phyloP scores from a whole-genome alignment of 2,113 vertebrate species.

The Oreocharis arfaki region DNA sequence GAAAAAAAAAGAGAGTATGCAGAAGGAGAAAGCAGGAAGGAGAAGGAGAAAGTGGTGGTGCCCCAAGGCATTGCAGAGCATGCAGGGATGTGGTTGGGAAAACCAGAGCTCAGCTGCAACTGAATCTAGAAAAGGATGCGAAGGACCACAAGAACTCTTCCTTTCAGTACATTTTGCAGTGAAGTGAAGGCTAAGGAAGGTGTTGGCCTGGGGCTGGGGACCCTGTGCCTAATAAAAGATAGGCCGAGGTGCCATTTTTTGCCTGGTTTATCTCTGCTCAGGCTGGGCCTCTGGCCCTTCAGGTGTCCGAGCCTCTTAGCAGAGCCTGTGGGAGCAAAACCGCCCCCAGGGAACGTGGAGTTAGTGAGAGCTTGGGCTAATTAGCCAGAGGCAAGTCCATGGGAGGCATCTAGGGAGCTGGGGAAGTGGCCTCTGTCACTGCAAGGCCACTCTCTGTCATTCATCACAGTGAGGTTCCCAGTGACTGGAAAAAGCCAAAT shows the following conservation, averaged over 20 bases:
- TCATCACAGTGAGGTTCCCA: neutral
- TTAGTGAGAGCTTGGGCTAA: neutral
- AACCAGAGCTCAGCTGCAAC: neutral
- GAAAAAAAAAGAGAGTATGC: neutral
- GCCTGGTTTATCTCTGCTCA: neutral
- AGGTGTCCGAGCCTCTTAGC: neutral
- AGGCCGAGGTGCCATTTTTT: neutral
- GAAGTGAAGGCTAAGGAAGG: neutral
- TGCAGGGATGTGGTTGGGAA: neutral
- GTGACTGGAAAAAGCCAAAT: neutral
- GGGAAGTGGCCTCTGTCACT: neutral
- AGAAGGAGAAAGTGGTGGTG: neutral
- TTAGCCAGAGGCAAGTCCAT: neutral
- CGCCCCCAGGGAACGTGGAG: neutral
- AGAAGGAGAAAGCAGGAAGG: neutral
- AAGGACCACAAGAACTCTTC: neutral
- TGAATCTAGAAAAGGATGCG: neutral
- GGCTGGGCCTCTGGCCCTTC: neutral
- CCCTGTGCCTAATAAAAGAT: neutral
- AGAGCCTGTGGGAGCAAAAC: neutral
- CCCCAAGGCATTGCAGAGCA: neutral
- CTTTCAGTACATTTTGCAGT: neutral
- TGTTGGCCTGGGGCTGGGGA: neutral
- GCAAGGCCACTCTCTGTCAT: neutral
- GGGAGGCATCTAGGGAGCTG: neutral